phyloP scores from a whole-genome alignment of 2,113 vertebrate species.

The Sardina pilchardus region DNA sequence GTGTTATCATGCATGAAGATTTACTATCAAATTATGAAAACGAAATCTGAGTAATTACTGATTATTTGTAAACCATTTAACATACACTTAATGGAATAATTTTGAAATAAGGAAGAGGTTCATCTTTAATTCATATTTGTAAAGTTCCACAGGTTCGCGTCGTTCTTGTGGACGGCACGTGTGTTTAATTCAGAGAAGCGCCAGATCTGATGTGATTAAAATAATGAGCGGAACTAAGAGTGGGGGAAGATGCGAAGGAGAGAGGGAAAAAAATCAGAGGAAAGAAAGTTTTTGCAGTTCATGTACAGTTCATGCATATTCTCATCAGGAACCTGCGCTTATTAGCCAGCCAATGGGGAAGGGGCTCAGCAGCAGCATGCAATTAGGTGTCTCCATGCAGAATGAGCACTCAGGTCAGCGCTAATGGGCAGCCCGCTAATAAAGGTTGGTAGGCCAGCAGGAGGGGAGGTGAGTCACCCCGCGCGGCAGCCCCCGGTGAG shows the following conservation, averaged over 20 bases:
- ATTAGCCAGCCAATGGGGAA: constrained; percentile 57
- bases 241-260: neutral
- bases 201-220: constrained; percentile 53
- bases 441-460: constrained; percentile 55
- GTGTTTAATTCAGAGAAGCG: constrained; percentile 39
- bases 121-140: constrained; percentile 39
- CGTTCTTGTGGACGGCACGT: constrained; percentile 26
- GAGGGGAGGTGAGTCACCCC: constrained; percentile 57
- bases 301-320: constrained; percentile 53
- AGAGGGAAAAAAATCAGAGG: constrained; percentile 12
- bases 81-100: constrained; percentile 33
- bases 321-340: constrained; percentile 58
- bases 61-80: constrained; percentile 50
- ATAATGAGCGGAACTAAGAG: constrained; percentile 46
- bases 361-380: constrained; percentile 51
- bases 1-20: constrained; percentile 12
- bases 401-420: constrained; percentile 68
- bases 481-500: constrained; percentile 34
- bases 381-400: constrained; percentile 69
- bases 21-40: constrained; percentile 34
- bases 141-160: constrained; percentile 42
- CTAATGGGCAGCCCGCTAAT: constrained; percentile 68
- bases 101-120: constrained; percentile 33
- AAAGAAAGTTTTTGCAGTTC: constrained; percentile 57
- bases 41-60: constrained; percentile 40